phyloP scores from a whole-genome alignment of 2,888 invertebrate species.

The Dilophus febrilis region DNA sequence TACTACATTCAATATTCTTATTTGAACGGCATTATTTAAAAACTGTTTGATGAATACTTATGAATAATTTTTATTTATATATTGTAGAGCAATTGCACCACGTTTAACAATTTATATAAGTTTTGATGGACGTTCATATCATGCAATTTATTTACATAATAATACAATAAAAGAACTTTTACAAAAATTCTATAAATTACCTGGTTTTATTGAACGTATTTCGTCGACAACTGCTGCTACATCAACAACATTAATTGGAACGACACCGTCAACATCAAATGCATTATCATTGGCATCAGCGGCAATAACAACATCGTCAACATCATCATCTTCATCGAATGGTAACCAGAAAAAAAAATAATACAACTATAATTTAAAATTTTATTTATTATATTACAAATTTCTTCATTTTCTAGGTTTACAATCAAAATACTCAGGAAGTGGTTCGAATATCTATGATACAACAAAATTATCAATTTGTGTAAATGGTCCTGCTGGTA shows the following conservation, averaged over 20 bases:
- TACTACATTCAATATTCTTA: too few relatives aligned
- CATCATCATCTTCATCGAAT: conserved; percentile 20
- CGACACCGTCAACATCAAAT: conserved; percentile 14
- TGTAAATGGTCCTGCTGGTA: conserved; percentile 60
- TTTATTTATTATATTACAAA: background rate
- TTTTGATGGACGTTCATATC: conserved; percentile 48
- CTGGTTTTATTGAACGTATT: conserved; percentile 27
- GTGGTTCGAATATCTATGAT: conserved; percentile 33
- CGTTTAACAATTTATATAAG: conserved; percentile 72
- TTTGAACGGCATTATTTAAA: too few relatives aligned
- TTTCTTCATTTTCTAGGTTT: conserved; percentile 14
- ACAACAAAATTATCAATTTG: conserved; percentile 21
- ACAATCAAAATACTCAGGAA: conserved; percentile 30
- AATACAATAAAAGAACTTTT: conserved; percentile 47
- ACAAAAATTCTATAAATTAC: conserved; percentile 42
- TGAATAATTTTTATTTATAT: too few relatives aligned
- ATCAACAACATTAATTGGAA: background rate
- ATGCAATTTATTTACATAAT: conserved; percentile 62
- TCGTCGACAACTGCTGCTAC: conserved; percentile 8
- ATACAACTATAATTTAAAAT: conserved; percentile 7
- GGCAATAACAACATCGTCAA: conserved; percentile 16
- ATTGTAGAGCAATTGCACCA: conserved; percentile 47
- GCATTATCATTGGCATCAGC: too few relatives aligned
- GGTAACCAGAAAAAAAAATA: conserved; percentile 14
- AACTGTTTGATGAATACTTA: too few relatives aligned